Conservation (phyloP, 2,113 vertebrate species). For the Aptenodytes patagonicus region DNA sequence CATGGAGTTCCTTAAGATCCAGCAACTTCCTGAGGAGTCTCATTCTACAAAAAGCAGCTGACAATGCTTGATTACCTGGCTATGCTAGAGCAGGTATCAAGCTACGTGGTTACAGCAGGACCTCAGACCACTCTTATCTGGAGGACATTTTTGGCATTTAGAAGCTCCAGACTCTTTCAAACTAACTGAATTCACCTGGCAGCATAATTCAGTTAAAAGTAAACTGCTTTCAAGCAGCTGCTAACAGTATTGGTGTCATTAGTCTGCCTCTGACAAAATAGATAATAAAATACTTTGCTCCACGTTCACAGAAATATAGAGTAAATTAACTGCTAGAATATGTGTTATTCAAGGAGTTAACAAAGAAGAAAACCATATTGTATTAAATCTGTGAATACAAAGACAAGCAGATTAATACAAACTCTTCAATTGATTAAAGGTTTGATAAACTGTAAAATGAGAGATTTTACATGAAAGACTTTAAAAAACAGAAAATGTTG, state of each 20-base stretch:
- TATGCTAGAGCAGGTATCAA: background rate
- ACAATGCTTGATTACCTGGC: background rate
- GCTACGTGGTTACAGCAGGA: background rate
- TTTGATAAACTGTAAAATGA: background rate
- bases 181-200: background rate
- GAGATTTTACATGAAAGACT: background rate
- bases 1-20: background rate
- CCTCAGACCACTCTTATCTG: background rate
- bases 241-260: background rate
- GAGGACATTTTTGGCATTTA: background rate
- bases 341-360: background rate
- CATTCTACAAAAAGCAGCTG: background rate
- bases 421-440: background rate
- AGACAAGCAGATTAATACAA: background rate
- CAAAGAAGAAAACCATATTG: background rate
- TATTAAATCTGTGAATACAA: background rate
- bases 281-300: background rate
- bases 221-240: background rate
- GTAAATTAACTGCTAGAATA: background rate
- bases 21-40: background rate
- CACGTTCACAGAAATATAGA: background rate
- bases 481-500: background rate
- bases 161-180: background rate
- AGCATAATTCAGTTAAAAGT: background rate
- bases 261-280: background rate